Conservation (phyloP, 2,797 vertebrate genomes). For the Cyclura pinguis region DNA sequence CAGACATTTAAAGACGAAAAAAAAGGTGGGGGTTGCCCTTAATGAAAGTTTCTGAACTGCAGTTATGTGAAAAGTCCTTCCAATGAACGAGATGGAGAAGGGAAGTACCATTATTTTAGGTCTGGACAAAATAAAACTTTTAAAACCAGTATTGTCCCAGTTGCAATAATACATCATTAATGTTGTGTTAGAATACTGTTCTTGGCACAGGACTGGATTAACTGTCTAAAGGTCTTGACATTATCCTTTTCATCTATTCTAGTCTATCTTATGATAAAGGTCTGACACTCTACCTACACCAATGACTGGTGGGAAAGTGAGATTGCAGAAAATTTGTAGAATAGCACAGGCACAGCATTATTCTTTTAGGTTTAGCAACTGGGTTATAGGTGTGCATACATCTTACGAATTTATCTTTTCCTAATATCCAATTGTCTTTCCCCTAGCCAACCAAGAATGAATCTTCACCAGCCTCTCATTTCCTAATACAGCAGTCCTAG, state of each 20-base stretch:
- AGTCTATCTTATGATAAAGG: neutral
- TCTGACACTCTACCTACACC: neutral
- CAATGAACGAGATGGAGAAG: neutral
- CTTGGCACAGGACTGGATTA: neutral
- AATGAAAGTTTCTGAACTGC: neutral
- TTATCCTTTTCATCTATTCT: neutral
- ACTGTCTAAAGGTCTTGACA: too few relatives aligned
- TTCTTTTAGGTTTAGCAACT: neutral
- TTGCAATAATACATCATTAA: neutral
- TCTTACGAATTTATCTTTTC: neutral
- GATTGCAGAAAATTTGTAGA: neutral
- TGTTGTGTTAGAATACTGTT: neutral
- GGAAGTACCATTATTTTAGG: neutral
- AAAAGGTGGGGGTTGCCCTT: neutral
- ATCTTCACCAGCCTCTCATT: too few relatives aligned
- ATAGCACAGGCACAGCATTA: neutral
- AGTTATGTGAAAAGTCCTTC: neutral
- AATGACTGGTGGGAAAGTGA: neutral
- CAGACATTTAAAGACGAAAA: slow-evolving; percentile 1
- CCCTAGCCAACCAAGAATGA: too few relatives aligned
- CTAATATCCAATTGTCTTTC: too few relatives aligned
- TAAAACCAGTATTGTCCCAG: neutral
- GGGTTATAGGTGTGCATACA: neutral
- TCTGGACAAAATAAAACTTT: neutral
- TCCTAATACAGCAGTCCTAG: neutral